Conservation (phyloP, 2,888 invertebrate genomes). For the Pandemis cinnamomeana region DNA sequence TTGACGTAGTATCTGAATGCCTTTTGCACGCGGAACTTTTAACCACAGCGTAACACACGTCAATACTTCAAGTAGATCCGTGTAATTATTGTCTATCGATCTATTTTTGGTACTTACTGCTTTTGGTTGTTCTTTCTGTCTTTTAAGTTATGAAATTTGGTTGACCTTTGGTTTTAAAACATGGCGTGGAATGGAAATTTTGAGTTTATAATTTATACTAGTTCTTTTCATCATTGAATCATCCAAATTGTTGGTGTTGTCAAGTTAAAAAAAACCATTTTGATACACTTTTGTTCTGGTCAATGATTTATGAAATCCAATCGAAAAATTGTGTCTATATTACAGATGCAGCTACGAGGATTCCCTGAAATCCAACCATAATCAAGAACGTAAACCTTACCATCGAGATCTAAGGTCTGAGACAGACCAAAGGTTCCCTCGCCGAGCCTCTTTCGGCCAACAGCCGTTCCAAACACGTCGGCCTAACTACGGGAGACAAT, state of each 20-base stretch:
- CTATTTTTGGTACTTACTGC: not conserved
- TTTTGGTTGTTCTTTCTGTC: not conserved
- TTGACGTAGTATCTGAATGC: too few relatives aligned
- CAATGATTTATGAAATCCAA: too few relatives aligned
- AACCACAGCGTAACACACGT: not conserved
- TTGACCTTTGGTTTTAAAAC: not conserved
- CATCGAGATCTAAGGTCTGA: slow-evolving; percentile 48
- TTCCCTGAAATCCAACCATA: slow-evolving; percentile 88
- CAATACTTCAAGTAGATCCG: not conserved
- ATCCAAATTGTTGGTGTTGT: not conserved
- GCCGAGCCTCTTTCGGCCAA: slow-evolving; percentile 75
- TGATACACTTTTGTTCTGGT: too few relatives aligned
- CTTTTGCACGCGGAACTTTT: too few relatives aligned
- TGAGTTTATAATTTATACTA: not conserved
- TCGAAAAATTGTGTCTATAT: slow-evolving; percentile 34
- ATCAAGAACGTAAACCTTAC: slow-evolving; percentile 65
- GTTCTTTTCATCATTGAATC: not conserved
- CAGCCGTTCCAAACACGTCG: slow-evolving; percentile 68
- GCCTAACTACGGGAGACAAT: slow-evolving; percentile 68
- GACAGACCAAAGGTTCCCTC: slow-evolving; percentile 61
- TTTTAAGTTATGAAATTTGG: not conserved
- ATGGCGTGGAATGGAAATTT: slow-evolving; percentile 1
- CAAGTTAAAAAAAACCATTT: too few relatives aligned
- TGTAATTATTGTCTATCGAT: not conserved
- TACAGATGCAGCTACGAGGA: slow-evolving; percentile 91